These are phyloP conservation scores for Rhagoletis pomonella DNA, from an alignment of 1,140 invertebrate species.

Conservation along the genomic window DNA sequence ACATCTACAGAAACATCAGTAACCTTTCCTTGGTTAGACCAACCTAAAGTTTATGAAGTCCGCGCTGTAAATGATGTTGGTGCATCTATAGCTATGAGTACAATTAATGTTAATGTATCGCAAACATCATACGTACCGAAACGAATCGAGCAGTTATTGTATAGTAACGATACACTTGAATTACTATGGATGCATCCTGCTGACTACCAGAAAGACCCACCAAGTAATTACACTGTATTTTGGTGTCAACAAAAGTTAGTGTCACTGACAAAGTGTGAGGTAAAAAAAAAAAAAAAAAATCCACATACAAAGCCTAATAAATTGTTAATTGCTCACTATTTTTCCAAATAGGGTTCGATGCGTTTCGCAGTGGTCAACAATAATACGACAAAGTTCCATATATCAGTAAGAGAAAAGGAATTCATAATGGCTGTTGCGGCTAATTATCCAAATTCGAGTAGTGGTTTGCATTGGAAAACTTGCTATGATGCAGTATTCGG, in stretches of 20 bases:
- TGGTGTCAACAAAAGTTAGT: slow-evolving; percentile 65
- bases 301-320: neutral
- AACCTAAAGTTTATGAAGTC: neutral
- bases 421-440: slow-evolving; percentile 69
- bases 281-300: slow-evolving; percentile 40
- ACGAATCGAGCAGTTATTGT: neutral
- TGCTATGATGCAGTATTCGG: slow-evolving; percentile 63
- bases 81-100: slow-evolving; percentile 60
- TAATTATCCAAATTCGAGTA: slow-evolving; percentile 63
- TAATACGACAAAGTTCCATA: slow-evolving; percentile 59
- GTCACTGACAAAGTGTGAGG: slow-evolving; percentile 64
- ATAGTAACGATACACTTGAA: neutral
- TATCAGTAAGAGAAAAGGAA: slow-evolving; percentile 55
- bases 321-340: neutral
- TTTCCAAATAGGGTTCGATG: slow-evolving; percentile 58
- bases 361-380: slow-evolving; percentile 62
- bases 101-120: slow-evolving; percentile 55
- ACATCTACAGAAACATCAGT: slow-evolving; percentile 28
- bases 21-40: slow-evolving; percentile 15
- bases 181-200: slow-evolving; percentile 58
- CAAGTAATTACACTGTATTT: slow-evolving; percentile 67
- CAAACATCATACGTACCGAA: neutral
- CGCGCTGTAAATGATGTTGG: slow-evolving; percentile 60
- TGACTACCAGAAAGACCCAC: slow-evolving; percentile 58
- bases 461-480: slow-evolving; percentile 67